A percentile compares a stretch with the other conserved stretches of the same genome.
Evolutionary conservation across 1,140 invertebrate genomes (phyloP).

Genomic region (Drosophila kurseongensis): DNA sequence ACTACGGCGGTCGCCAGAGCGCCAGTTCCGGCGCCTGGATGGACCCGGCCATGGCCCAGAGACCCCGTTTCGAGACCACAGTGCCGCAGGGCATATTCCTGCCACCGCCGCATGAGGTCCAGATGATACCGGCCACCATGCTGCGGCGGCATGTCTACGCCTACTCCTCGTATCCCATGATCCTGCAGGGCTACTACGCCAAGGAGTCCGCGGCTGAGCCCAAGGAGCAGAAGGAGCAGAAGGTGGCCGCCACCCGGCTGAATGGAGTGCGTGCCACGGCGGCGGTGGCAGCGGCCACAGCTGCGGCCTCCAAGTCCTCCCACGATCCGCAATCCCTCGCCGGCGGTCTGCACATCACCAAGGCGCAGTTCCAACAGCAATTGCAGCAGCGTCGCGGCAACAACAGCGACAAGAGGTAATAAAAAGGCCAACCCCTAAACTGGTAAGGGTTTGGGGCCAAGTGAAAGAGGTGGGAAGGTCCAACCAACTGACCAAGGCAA

Average conservation of each 20-base stretch:
- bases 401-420: conserved; percentile 69
- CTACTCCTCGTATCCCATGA: conserved; percentile 79
- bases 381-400: conserved; percentile 65
- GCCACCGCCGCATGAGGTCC: conserved; percentile 90
- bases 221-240: conserved; percentile 44
- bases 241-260: conserved; percentile 53
- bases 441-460: background rate
- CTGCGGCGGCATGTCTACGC: conserved; percentile 74
- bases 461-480: background rate
- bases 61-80: conserved; percentile 90
- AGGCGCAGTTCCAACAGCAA: conserved; percentile 81
- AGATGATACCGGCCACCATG: conserved; percentile 85
- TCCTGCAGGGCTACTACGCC: conserved; percentile 66
- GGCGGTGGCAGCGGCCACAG: conserved; percentile 32
- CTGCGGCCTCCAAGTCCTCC: conserved; percentile 45
- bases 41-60: conserved; percentile 58
- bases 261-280: conserved; percentile 68
- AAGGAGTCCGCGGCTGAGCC: conserved; percentile 34
- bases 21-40: conserved; percentile 59
- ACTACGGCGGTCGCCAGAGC: conserved; percentile 30
- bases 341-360: conserved; percentile 74
- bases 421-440: conserved; percentile 32
- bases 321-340: conserved; percentile 52
- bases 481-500: conserved; percentile 11
- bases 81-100: conserved; percentile 92